Percentiles rank a stretch among this genome's conserved stretches.
Evolutionary conservation across 2,888 invertebrate species (phyloP).

Genomic region (Lutraria lutraria): DNA sequence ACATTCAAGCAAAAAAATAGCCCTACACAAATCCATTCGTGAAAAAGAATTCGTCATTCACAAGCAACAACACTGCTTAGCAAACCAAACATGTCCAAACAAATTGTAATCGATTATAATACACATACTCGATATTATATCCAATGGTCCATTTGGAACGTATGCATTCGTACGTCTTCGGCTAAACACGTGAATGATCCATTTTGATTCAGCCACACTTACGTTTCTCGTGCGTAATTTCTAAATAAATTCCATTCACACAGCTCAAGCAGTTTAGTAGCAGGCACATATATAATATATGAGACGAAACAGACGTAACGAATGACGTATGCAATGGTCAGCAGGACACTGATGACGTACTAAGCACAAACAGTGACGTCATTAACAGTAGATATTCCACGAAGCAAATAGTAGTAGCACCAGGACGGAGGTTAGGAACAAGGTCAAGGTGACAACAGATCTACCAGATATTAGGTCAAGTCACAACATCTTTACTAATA

Average conservation of each 20-base stretch:
- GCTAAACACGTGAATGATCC: constrained; percentile 22
- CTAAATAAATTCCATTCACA: constrained; percentile 46
- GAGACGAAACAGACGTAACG: constrained; percentile 45
- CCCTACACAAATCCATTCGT: not conserved
- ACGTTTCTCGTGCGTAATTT: constrained; percentile 31
- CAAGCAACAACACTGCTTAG: not conserved
- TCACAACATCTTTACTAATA: constrained; percentile 23
- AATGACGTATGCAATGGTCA: constrained; percentile 47
- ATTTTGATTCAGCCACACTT: not conserved
- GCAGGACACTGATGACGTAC: constrained; percentile 48
- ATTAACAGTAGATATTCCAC: constrained; percentile 39
- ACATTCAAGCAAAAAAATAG: constrained; percentile 11
- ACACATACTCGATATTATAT: constrained; percentile 18
- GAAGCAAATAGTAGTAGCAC: constrained; percentile 53
- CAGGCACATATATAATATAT: constrained; percentile 43
- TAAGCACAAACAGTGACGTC: constrained; percentile 41
- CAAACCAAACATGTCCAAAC: not conserved
- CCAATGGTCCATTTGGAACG: constrained; percentile 9
- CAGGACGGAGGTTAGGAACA: constrained; percentile 63
- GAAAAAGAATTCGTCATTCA: not conserved
- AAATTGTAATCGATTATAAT: not conserved
- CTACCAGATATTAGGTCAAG: constrained; percentile 33
- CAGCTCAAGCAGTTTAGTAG: constrained; percentile 50
- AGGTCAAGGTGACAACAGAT: constrained; percentile 57
- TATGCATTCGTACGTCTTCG: constrained; percentile 10